Evolutionary conservation across 2,888 invertebrate species (phyloP), one percentile per base, ranked within the genome.

Genomic region (Aporophyla lueneburgensis): DNA sequence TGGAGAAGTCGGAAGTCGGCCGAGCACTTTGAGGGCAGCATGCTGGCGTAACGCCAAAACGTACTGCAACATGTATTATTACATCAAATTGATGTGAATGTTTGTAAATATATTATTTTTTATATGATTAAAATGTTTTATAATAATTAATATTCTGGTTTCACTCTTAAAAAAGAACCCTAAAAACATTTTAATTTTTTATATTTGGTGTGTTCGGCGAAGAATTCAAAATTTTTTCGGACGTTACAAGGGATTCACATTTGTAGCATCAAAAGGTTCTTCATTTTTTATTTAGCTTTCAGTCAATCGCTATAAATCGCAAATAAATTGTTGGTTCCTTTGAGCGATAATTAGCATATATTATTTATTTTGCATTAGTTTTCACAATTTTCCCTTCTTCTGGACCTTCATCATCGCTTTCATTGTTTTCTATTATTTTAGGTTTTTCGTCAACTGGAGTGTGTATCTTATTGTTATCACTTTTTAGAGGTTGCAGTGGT

Each of bases 71-170:
- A 90, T 92, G 91, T 92, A 88, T 92, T 95, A 83, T 83, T 88
- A 87, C 96, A 96, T 96, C 96, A 96, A 96, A 96, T 96, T 96
- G 96, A 96, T 96, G 96, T 95, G 90, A 93, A 91, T 92, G 90
- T 93, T 93, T 96, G 96, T 96, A 96, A 96, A 96, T 96, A 96
- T 93, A 92, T 94, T 95, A 94, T 95, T 95, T n/a, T 94, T 96
- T 94, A 91, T 95, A 95, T 89, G 86, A 94, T 92, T 93, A 93
- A 93, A 93, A 93, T 93, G 92, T 94, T 93, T 93, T 91, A 89
- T 91, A 92, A 91, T 90, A 89, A 92, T 92, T 88, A 89, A 80
- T 59, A 67, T 76, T 49, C 68, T 71, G 74, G 70, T 86, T 85
- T 87, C 80, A 79, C 82, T 88, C 10, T 46, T 56, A 58, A 59